Evolutionary conservation across 1,140 invertebrate genomes (phyloP).

Genomic region (Heliconius eleuchia): DNA sequence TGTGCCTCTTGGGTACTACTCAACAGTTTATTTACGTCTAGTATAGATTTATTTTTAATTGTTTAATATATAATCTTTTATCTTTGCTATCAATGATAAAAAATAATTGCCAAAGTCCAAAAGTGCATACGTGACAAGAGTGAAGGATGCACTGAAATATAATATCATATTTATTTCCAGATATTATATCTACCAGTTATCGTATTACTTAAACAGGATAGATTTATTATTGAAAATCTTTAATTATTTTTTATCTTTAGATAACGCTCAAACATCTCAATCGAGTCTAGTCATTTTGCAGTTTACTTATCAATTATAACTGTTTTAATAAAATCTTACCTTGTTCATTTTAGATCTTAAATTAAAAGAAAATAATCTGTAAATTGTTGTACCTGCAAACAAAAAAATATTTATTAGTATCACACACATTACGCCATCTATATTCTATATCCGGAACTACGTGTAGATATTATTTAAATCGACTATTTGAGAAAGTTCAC

Average conservation of each 20-base stretch:
- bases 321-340: background rate
- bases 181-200: constrained; percentile 1
- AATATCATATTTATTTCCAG: background rate
- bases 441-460: background rate
- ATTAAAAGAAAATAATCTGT: background rate
- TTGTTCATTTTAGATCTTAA: background rate
- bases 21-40: no score
- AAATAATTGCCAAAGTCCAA: background rate
- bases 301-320: no score
- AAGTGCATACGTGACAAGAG: constrained; percentile 17
- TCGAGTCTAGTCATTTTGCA: no score
- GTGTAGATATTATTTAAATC: background rate
- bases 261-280: background rate
- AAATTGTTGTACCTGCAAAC: background rate
- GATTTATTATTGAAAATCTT: background rate
- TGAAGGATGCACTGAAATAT: background rate
- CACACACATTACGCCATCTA: background rate
- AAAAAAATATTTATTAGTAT: background rate
- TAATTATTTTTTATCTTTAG: background rate
- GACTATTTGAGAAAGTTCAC: background rate
- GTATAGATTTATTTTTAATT: no score
- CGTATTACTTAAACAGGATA: background rate
- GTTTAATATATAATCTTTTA: background rate
- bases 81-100: background rate
- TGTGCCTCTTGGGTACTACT: background rate